These are phyloP conservation scores for Ametastegia equiseti DNA, from an alignment of 2,888 invertebrate genomes.

Conservation along the genomic window DNA sequence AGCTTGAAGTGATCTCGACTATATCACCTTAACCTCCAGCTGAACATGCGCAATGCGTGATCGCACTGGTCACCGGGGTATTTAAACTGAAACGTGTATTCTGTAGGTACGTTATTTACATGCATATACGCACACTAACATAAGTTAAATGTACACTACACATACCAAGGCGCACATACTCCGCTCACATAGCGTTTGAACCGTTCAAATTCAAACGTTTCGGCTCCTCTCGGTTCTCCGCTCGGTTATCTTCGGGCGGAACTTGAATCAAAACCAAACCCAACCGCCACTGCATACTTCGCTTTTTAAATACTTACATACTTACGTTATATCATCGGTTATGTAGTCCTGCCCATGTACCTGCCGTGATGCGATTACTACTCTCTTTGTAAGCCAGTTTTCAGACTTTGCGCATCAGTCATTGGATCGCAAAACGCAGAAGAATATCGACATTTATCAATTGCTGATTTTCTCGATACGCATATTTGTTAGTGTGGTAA, in stretches of 20 bases:
- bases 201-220: constrained; percentile 41
- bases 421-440: no score
- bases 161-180: no score
- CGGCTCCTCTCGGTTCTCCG: constrained; percentile 26
- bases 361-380: background rate
- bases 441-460: no score
- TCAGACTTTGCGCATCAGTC: no score
- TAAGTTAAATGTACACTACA: no score
- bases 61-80: background rate
- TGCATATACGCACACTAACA: constrained; percentile 22
- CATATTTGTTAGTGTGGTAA: no score
- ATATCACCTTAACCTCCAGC: no score
- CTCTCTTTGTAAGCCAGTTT: constrained; percentile 1
- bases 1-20: no score
- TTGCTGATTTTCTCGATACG: no score
- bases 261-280: constrained; percentile 28
- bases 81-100: constrained; percentile 9
- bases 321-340: constrained; percentile 14
- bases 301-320: background rate
- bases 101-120: constrained; percentile 33
- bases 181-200: background rate
- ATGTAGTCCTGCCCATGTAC: background rate
- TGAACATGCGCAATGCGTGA: background rate
- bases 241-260: constrained; percentile 38
- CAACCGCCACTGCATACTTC: constrained; percentile 31